These are phyloP conservation scores for Drosophila tsacasi DNA, from an alignment of 1,140 invertebrate species.

Conservation along the genomic window DNA sequence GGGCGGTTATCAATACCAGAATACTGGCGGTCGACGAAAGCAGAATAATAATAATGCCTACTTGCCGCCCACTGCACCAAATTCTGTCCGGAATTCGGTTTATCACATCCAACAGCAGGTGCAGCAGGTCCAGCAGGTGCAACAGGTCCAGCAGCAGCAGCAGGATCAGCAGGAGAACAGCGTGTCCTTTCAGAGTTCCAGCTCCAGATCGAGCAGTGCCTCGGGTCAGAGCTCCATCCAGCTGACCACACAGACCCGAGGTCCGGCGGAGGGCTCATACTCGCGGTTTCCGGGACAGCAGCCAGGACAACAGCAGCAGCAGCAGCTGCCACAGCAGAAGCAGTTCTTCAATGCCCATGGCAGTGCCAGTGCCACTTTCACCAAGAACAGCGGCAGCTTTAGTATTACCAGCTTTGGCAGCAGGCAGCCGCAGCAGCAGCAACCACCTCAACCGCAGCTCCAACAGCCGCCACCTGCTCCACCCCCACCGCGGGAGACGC, in stretches of 20 bases:
- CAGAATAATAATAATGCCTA: slow-evolving; percentile 76
- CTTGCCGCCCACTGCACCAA: slow-evolving; percentile 68
- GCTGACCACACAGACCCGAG: slow-evolving; percentile 61
- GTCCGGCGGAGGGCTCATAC: slow-evolving; percentile 71
- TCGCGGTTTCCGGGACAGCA: slow-evolving; percentile 51
- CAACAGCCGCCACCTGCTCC: slow-evolving; percentile 35
- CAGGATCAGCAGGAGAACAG: slow-evolving; percentile 63
- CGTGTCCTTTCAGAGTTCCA: slow-evolving; percentile 64
- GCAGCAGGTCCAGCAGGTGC: slow-evolving; percentile 58
- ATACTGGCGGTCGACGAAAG: slow-evolving; percentile 39
- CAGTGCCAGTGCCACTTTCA: slow-evolving; percentile 65
- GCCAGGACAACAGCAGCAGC: slow-evolving; percentile 49
- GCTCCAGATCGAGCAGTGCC: slow-evolving; percentile 45
- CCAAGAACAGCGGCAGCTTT: slow-evolving; percentile 75
- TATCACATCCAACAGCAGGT: slow-evolving; percentile 63
- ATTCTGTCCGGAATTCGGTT: slow-evolving; percentile 62
- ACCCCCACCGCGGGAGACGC: slow-evolving; percentile 27
- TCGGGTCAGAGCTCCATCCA: slow-evolving; percentile 58
- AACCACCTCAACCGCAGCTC: slow-evolving; percentile 24
- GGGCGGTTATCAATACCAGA: slow-evolving; percentile 67
- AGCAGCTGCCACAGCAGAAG: slow-evolving; percentile 56
- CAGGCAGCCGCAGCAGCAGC: slow-evolving; percentile 43
- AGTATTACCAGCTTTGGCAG: slow-evolving; percentile 75
- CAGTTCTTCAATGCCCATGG: slow-evolving; percentile 74
- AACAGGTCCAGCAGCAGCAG: slow-evolving; percentile 55